Evolutionary conservation across 2,113 vertebrate genomes (phyloP), one percentile per base, ranked within the genome.

Genomic region (Campylomormyrus tamandua): DNA sequence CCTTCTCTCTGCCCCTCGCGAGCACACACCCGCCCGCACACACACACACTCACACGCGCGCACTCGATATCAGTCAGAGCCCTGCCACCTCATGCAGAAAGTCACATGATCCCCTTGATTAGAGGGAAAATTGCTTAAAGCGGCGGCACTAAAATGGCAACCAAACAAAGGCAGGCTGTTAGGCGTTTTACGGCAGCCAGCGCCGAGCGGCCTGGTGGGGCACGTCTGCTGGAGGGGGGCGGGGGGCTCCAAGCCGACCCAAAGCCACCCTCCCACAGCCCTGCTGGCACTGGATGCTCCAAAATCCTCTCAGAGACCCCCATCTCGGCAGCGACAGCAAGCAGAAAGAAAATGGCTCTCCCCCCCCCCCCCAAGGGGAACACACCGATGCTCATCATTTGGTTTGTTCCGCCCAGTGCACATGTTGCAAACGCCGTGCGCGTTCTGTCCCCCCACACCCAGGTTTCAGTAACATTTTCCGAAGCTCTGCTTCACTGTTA

Each of bases 21-120:
- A 6, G 53, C 53, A 56, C 53, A 56, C 87, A 17, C 17, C 52
- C 5, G 52, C 86, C 88, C 88, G 50, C 89, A 10, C 83, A 74
- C 86, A 88, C 77, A 87, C 90, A 27, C 88, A 90, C 91, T 46
- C 89, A 90, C 90, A 90, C 89, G 92, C 90, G 90, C 91, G 93
- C 90, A 91, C 91, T 93, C 77, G 92, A 70, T 95, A 92, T 94
- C 93, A 90, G 91, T 92, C 92, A 94, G 94, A 94, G 93, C 92
- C 92, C 92, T 94, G 95, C 93, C 93, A 94, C 93, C 94, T 95
- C 95, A 94, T 95, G 95, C 95, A 93, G 94, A 93, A 94, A 95
- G 95, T 96, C 96, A 96, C 96, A 94, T 95, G 95, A 93, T 94
- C 92, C 93, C 93, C 93, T 94, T 96, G 95, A 96, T 96, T 95